Evolutionary conservation across 2,113 vertebrate species (phyloP).

Genomic region (Antechinus stuartii): DNA sequence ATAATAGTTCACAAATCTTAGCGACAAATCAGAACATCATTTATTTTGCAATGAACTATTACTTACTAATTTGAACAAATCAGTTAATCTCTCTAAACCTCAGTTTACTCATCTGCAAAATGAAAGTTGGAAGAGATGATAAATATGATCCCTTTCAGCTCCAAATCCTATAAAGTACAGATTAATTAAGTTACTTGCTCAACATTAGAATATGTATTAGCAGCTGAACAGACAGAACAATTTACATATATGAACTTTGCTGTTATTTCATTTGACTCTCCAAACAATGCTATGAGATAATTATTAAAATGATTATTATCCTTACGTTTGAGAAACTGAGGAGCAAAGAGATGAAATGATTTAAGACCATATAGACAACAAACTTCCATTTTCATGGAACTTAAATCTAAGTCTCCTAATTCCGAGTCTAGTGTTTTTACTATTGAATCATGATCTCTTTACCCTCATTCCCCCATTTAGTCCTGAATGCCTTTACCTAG

Average conservation of each 20-base stretch:
- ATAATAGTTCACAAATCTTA: background rate
- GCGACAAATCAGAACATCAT: background rate
- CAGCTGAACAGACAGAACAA: background rate
- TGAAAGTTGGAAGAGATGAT: background rate
- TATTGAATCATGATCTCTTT: background rate
- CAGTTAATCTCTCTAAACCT: background rate
- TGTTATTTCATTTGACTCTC: background rate
- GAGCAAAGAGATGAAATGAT: background rate
- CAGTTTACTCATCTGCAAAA: background rate
- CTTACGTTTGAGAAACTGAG: constrained; percentile 6
- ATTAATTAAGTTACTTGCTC: background rate
- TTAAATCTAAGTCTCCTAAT: background rate
- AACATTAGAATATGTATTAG: background rate
- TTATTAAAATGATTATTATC: background rate
- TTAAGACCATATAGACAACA: background rate
- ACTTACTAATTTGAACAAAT: background rate
- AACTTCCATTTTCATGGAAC: background rate
- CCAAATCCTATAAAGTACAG: background rate
- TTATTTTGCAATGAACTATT: background rate
- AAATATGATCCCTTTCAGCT: background rate
- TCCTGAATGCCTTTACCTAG: background rate
- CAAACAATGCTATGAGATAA: background rate
- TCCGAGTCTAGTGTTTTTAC: background rate
- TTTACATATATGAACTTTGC: background rate
- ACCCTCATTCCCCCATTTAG: background rate